Conservation (phyloP, 37 sponge, comb jelly and placozoan genomes). For the Halisarca cf. caerulea region DNA sequence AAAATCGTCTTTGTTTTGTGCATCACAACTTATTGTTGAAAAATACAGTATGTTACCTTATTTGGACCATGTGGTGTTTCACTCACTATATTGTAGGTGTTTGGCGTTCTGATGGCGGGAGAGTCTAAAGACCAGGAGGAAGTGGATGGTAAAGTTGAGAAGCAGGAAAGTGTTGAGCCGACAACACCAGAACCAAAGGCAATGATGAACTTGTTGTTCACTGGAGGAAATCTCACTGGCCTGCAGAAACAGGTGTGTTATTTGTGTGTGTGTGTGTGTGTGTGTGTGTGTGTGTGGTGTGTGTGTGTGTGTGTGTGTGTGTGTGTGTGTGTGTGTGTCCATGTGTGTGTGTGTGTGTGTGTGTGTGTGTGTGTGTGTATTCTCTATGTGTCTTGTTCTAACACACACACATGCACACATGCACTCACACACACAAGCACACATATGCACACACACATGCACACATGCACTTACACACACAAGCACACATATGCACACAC, state of each 20-base stretch:
- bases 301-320: too few relatives aligned
- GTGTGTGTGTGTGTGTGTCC: too few relatives aligned
- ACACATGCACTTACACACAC: too few relatives aligned
- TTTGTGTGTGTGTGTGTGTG: background rate
- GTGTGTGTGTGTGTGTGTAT: slow-evolving; percentile 27
- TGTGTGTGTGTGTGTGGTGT: background rate
- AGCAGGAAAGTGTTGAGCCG: slow-evolving; percentile 18
- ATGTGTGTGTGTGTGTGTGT: slow-evolving; percentile 11
- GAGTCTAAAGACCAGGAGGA: slow-evolving; percentile 50
- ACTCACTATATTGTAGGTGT: slow-evolving; percentile 58
- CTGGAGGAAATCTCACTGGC: slow-evolving; percentile 61
- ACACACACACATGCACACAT: too few relatives aligned
- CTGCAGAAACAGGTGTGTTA: slow-evolving; percentile 75
- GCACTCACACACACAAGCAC: too few relatives aligned
- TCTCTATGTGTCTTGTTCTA: too few relatives aligned
- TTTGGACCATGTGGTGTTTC: background rate
- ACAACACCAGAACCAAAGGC: slow-evolving; percentile 18
- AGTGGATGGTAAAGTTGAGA: slow-evolving; percentile 56
- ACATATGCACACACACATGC: too few relatives aligned
- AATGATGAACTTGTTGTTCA: slow-evolving; percentile 67
- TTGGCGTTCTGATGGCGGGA: slow-evolving; percentile 66
- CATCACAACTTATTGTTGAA: too few relatives aligned
- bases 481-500: too few relatives aligned
- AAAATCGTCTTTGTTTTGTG: too few relatives aligned
- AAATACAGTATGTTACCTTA: background rate